Conservation (phyloP, 1,140 invertebrate species). For the Rhynchophorus ferrugineus region DNA sequence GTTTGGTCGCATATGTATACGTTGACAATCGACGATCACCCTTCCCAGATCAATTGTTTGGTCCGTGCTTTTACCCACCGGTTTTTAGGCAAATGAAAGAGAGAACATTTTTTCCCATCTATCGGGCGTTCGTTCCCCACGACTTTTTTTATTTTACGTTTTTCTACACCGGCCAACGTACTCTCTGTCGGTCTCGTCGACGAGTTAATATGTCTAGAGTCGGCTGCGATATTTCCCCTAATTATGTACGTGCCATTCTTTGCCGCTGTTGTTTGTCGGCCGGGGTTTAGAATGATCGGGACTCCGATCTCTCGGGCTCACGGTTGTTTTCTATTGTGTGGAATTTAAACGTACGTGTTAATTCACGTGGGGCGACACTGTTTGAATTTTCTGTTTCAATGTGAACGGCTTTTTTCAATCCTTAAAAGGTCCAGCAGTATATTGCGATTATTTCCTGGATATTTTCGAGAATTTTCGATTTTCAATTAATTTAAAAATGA, state of each 20-base stretch:
- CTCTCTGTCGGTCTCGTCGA: neutral
- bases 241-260: no score
- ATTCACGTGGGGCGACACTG: no score
- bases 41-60: neutral
- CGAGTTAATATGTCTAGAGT: neutral
- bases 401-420: no score
- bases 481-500: no score
- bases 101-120: neutral
- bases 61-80: neutral
- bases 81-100: neutral
- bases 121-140: neutral
- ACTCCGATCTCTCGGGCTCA: neutral
- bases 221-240: neutral
- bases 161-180: no score
- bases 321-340: neutral
- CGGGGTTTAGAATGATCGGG: no score
- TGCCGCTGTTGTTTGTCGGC: no score
- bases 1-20: neutral
- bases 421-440: no score
- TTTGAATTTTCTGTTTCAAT: no score
- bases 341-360: neutral
- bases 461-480: no score
- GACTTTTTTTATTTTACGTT: no score
- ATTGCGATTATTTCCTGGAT: no score
- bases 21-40: slow-evolving; percentile 4